phyloP scores from a whole-genome alignment of 2,888 invertebrate genomes.

The Lordiphosa andalusiaca region DNA sequence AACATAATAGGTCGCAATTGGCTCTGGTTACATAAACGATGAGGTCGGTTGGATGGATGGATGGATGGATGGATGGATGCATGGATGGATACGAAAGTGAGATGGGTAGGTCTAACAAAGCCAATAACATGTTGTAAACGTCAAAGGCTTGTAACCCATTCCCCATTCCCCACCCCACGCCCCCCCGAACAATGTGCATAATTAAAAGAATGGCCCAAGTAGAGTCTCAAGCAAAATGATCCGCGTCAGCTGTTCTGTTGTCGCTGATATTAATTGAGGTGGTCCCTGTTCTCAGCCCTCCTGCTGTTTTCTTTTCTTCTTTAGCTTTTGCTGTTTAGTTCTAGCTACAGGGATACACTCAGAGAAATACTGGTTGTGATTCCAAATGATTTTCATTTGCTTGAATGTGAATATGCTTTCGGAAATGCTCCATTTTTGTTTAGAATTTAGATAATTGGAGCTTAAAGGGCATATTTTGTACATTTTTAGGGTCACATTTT shows the following conservation, averaged over 20 bases:
- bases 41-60: background rate
- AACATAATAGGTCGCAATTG: constrained; percentile 10
- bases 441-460: too few relatives aligned
- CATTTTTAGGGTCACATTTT: too few relatives aligned
- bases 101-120: constrained; percentile 34
- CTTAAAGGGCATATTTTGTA: too few relatives aligned
- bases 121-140: constrained; percentile 51
- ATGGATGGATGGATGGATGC: constrained; percentile 1
- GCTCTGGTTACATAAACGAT: constrained; percentile 29
- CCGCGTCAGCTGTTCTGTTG: constrained; percentile 40
- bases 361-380: too few relatives aligned
- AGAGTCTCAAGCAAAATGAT: constrained; percentile 30
- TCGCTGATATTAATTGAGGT: too few relatives aligned
- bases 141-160: constrained; percentile 36
- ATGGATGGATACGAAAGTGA: background rate
- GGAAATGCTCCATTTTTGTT: too few relatives aligned
- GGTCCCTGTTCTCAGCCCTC: too few relatives aligned
- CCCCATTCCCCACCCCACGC: background rate
- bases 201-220: constrained; percentile 49
- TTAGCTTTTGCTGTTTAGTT: constrained; percentile 4
- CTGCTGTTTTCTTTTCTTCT: constrained; percentile 5
- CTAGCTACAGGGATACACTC: background rate
- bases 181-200: constrained; percentile 29
- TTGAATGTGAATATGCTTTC: too few relatives aligned
- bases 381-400: too few relatives aligned